Conservation (phyloP, 2,113 vertebrate species). For the Bos indicus region DNA sequence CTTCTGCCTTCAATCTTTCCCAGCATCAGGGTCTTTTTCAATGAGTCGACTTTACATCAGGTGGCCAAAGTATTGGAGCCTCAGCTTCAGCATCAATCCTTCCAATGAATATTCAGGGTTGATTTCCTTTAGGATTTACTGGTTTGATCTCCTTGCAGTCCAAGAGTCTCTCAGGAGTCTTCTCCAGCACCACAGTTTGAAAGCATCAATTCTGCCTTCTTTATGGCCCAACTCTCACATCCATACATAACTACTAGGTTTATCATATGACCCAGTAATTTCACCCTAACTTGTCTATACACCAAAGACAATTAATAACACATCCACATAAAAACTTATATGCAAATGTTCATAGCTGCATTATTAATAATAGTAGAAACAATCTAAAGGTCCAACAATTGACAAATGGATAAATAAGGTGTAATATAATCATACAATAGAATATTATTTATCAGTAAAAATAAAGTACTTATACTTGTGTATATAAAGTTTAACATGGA, state of each 20-base stretch:
- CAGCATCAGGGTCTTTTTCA: background rate
- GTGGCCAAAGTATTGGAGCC: background rate
- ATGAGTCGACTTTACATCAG: background rate
- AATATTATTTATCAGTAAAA: background rate
- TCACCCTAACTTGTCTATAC: background rate
- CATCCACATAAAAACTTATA: background rate
- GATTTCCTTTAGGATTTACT: background rate
- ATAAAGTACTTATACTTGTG: background rate
- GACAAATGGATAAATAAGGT: background rate
- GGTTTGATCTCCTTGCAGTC: background rate
- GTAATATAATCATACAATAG: background rate
- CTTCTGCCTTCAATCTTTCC: background rate
- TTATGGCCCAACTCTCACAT: background rate
- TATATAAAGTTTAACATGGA: background rate
- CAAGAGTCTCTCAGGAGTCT: background rate
- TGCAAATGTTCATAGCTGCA: background rate
- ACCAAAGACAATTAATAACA: background rate
- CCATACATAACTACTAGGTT: rapidly evolving
- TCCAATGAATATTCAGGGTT: background rate
- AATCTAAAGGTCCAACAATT: background rate
- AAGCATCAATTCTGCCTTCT: background rate
- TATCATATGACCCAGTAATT: background rate
- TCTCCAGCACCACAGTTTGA: background rate
- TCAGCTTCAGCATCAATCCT: background rate
- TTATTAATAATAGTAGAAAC: background rate